These are phyloP conservation scores for Sipha maydis DNA, from an alignment of 2,888 invertebrate species.

Conservation along the genomic window DNA sequence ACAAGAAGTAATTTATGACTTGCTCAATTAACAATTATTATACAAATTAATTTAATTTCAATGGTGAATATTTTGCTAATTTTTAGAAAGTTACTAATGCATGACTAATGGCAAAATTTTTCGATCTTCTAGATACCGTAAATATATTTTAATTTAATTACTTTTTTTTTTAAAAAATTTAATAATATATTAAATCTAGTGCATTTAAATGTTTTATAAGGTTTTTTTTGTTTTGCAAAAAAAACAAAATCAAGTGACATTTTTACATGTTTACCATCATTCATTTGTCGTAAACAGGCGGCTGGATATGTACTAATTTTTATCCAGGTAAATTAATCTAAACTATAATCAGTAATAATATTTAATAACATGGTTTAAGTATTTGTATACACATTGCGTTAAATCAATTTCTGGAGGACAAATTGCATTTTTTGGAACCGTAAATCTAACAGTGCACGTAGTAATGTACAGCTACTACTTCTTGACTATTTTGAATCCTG, in stretches of 20 bases:
- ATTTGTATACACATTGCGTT: too few relatives aligned
- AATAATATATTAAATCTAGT: not conserved
- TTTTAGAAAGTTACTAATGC: conserved; percentile 59
- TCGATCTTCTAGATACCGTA: conserved; percentile 63
- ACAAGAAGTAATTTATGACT: too few relatives aligned
- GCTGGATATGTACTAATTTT: conserved; percentile 83
- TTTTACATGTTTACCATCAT: conserved; percentile 92
- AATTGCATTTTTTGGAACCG: conserved; percentile 69
- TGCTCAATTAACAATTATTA: not conserved
- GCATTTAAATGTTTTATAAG: conserved; percentile 62
- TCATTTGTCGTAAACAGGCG: conserved; percentile 80
- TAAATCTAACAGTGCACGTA: conserved; percentile 70
- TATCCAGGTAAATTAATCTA: conserved; percentile 55
- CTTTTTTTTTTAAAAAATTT: conserved; percentile 68
- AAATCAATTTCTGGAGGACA: conserved; percentile 67
- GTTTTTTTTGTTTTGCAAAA: conserved; percentile 90
- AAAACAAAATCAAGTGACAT: conserved; percentile 87
- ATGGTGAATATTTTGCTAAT: not conserved
- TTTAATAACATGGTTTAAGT: too few relatives aligned
- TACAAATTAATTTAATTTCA: not conserved
- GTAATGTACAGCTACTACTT: conserved; percentile 71
- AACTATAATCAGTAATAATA: too few relatives aligned
- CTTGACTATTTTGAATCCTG: conserved; percentile 70
- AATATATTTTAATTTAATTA: conserved; percentile 16
- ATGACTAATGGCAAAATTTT: conserved; percentile 54